These are phyloP conservation scores for Nectonema munidae DNA, from an alignment of 2,888 invertebrate species.

Conservation along the genomic window DNA sequence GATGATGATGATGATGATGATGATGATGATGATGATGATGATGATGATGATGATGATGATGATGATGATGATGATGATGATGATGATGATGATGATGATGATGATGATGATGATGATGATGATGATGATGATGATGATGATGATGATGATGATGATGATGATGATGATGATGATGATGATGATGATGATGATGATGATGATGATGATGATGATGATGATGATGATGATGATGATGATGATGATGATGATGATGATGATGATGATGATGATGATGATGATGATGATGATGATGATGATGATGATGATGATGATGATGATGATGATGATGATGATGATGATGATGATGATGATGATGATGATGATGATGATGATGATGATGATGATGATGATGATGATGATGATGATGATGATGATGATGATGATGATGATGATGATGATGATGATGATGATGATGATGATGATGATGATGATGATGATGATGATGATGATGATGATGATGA, in stretches of 20 bases:
- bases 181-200: constrained; percentile 14
- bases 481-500: constrained; percentile 14
- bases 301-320: constrained; percentile 13
- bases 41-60: constrained; percentile 14
- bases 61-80: constrained; percentile 14
- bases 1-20: constrained; percentile 13
- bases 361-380: constrained; percentile 14
- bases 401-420: constrained; percentile 14
- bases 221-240: constrained; percentile 13
- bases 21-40: constrained; percentile 13
- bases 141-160: constrained; percentile 14
- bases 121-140: constrained; percentile 14
- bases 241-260: constrained; percentile 13
- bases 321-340: constrained; percentile 13
- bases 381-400: constrained; percentile 12
- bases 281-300: constrained; percentile 14
- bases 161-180: constrained; percentile 12
- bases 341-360: constrained; percentile 14
- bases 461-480: constrained; percentile 12
- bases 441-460: constrained; percentile 14
- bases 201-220: constrained; percentile 14
- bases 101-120: constrained; percentile 14
- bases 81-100: constrained; percentile 12
- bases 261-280: constrained; percentile 14
- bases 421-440: constrained; percentile 14